Conservation (phyloP, 2,797 vertebrate species). For the Cirrhinus molitorella region DNA sequence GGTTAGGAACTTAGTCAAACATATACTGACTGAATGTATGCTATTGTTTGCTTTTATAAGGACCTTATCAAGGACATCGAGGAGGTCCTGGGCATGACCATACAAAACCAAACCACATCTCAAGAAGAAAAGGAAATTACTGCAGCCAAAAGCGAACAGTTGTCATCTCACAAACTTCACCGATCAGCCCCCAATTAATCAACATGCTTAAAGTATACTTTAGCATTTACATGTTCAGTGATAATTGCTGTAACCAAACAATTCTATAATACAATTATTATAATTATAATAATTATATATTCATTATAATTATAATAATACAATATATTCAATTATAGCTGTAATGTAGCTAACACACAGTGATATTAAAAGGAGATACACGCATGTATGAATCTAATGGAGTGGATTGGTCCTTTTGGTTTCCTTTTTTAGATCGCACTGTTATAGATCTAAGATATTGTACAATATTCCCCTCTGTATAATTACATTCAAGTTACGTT, state of each 20-base stretch:
- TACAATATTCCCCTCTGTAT: neutral
- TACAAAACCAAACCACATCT: conserved; percentile 77
- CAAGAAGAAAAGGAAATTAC: conserved; percentile 59
- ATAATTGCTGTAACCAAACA: neutral
- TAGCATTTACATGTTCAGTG: conserved; percentile 47
- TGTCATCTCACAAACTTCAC: conserved; percentile 15
- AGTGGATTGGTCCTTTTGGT: neutral
- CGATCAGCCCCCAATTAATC: conserved; percentile 2
- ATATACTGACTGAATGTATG: conserved; percentile 30
- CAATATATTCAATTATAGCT: neutral
- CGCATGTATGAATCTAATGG: neutral
- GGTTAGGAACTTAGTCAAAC: conserved; percentile 8
- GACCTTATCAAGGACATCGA: conserved; percentile 81
- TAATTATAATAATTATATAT: too few species aligned
- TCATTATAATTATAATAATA: too few species aligned
- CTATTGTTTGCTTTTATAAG: conserved; percentile 64
- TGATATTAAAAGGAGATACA: conserved; percentile 6
- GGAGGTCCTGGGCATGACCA: conserved; percentile 79
- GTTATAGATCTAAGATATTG: neutral
- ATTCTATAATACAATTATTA: conserved; percentile 6
- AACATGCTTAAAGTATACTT: conserved; percentile 18
- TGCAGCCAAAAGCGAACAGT: conserved; percentile 19
- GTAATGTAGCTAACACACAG: neutral
- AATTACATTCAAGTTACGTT: neutral
- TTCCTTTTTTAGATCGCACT: neutral